Evolutionary conservation across 2,888 invertebrate species (phyloP).

Genomic region (Dorcus hopei): DNA sequence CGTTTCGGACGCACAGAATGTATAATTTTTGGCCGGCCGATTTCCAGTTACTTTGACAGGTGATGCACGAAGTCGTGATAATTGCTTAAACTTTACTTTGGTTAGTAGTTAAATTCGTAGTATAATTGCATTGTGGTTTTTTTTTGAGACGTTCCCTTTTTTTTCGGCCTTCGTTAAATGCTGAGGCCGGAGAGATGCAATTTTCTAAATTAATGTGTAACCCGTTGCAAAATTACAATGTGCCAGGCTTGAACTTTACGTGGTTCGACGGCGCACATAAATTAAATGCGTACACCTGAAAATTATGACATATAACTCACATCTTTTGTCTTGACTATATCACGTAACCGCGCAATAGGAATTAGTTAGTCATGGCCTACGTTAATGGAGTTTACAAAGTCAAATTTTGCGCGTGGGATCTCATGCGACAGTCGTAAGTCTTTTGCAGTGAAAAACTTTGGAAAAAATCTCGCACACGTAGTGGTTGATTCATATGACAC

Average conservation of each 20-base stretch:
- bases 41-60: slow-evolving; percentile 2
- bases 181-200: background rate
- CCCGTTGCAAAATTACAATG: background rate
- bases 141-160: background rate
- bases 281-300: background rate
- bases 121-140: background rate
- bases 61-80: slow-evolving; percentile 3
- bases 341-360: background rate
- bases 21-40: background rate
- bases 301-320: background rate
- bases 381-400: too few species aligned
- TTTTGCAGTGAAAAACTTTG: too few species aligned
- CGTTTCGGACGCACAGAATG: background rate
- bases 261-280: background rate
- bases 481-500: too few species aligned
- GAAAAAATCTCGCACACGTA: too few species aligned
- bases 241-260: background rate
- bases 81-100: slow-evolving; percentile 1
- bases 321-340: too few species aligned
- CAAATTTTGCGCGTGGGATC: too few species aligned
- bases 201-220: slow-evolving; percentile 3
- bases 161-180: slow-evolving; percentile 1
- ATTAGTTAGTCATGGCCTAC: background rate
- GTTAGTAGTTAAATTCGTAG: background rate
- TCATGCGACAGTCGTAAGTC: too few species aligned